phyloP scores from a whole-genome alignment of 2,113 vertebrate genomes.

The Thoracochromis brauschi region DNA sequence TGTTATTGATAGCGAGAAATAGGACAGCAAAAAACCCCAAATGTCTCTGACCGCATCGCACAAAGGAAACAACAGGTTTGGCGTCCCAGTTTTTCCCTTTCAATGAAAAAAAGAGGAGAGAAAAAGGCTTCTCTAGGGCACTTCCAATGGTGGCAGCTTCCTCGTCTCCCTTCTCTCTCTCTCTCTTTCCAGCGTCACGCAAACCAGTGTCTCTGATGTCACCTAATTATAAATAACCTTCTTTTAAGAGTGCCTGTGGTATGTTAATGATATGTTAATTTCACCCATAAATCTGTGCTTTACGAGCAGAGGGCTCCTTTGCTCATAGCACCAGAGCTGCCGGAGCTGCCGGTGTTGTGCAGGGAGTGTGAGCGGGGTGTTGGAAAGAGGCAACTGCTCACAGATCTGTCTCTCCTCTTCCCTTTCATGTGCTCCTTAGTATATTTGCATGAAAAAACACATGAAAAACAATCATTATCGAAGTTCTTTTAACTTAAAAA shows the following conservation, averaged over 20 bases:
- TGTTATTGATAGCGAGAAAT: slow-evolving; percentile 44
- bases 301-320: slow-evolving; percentile 47
- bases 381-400: not conserved
- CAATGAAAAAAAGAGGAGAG: not conserved
- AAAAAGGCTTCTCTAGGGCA: slow-evolving; percentile 29
- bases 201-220: slow-evolving; percentile 59
- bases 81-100: slow-evolving; percentile 54
- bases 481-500: not conserved
- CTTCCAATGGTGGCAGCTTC: slow-evolving; percentile 25
- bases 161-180: not conserved
- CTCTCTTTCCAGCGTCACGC: not conserved
- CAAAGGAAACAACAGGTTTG: slow-evolving; percentile 53
- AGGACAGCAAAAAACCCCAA: slow-evolving; percentile 41
- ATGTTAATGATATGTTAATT: slow-evolving; percentile 73
- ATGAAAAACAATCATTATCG: slow-evolving; percentile 7
- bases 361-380: not conserved
- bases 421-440: slow-evolving; percentile 13
- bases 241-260: slow-evolving; percentile 62
- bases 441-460: slow-evolving; percentile 1
- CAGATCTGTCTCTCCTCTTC: not conserved
- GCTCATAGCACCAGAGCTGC: slow-evolving; percentile 8
- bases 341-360: slow-evolving; percentile 18
- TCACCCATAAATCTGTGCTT: slow-evolving; percentile 61
- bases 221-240: slow-evolving; percentile 72
- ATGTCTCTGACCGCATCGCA: slow-evolving; percentile 23